phyloP scores from a whole-genome alignment of 2,113 vertebrate species.

The Gasterosteus aculeatus region DNA sequence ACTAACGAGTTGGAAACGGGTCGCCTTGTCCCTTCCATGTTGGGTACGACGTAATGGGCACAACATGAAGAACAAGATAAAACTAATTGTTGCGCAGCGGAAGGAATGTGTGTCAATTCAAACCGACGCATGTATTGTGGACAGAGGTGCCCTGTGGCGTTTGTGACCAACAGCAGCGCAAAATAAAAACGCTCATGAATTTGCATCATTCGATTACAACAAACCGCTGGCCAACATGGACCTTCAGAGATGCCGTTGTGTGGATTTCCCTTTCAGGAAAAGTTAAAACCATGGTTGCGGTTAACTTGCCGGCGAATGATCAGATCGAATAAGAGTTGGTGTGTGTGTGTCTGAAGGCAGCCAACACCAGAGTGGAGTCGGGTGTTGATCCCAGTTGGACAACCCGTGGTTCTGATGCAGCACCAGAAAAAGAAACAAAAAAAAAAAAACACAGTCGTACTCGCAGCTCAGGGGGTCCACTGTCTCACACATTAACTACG shows the following conservation, averaged over 20 bases:
- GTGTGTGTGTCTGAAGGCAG: slow-evolving; percentile 3
- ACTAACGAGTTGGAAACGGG: neutral
- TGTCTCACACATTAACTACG: neutral
- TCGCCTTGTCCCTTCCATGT: neutral
- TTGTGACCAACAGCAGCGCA: neutral
- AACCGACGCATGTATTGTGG: neutral
- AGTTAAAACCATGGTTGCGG: neutral
- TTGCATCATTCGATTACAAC: neutral
- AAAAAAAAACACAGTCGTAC: neutral
- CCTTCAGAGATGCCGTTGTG: neutral
- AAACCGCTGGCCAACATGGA: neutral
- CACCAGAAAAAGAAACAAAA: neutral
- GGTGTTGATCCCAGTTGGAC: slow-evolving; percentile 10
- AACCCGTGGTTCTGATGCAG: slow-evolving; percentile 1
- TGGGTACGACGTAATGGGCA: neutral
- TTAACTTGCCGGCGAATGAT: neutral
- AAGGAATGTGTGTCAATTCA: neutral
- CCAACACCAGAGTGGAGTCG: neutral
- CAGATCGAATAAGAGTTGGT: neutral
- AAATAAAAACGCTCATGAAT: neutral
- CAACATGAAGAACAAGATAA: neutral
- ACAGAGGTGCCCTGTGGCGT: neutral
- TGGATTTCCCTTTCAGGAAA: neutral
- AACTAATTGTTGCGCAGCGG: neutral
- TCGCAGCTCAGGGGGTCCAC: neutral